Evolutionary conservation across 2,888 invertebrate species (phyloP), one percentile per base, ranked within the genome.

Genomic region (Zygogramma bicolorata): DNA sequence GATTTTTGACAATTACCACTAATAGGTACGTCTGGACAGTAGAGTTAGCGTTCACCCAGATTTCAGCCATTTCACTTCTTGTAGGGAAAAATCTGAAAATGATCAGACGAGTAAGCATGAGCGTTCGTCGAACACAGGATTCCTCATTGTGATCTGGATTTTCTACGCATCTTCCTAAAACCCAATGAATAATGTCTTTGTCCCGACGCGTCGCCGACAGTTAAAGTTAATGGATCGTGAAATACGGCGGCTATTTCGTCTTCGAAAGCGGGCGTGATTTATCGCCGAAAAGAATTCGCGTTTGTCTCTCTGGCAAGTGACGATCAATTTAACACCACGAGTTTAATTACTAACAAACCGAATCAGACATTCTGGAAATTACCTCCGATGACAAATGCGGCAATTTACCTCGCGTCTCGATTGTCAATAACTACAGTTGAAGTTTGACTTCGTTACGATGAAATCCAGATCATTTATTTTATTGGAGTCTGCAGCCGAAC

Each of bases 251-350:
- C 46, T 46, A 46, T 46, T 46, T 46, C 46, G 46, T 46, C 46
- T 46, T 20, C 46, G 20, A 46, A 18, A 46, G 46, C 20, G 22
- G 18, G 18, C 10, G 46, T 46, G 46, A 46, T 46, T 46, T 46
- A 46, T 46, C 8, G 20, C 46, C 18, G 3, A 8, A 46, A 46
- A 46, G 18, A 46, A 46, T 57, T 57, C 63, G 63, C 63, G 40
- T 57, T 69, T 63, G 69, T 69, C 61, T 58, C 22, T 63, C 63
- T 58, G 57, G 63, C 62, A 65, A 70, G 65, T 65, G 65, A 46
- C 70, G 65, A 70, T 65, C 49, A 70, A 69, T 70, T 59, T 65
- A 22, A 63, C 70, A 20, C 59, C 53, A 57, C 63, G 34, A 58
- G 31, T 59, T 42, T 25, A 46, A 65, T 70, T 34, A 70, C 59